These are phyloP conservation scores for Macropus fuliginosus DNA, from an alignment of 2,797 vertebrate genomes.

Conservation along the genomic window DNA sequence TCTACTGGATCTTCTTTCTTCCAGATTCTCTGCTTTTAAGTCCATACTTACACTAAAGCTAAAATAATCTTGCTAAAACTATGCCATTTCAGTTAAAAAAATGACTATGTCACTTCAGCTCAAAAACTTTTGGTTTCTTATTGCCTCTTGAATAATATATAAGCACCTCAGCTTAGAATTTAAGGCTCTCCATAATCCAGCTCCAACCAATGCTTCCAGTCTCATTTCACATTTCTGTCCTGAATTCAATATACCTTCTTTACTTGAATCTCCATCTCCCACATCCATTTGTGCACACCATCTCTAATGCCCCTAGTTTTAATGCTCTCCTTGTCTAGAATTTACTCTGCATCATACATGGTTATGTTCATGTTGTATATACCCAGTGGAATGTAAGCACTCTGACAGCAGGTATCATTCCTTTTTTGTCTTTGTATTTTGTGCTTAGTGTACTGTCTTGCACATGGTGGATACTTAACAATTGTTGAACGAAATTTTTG, in stretches of 20 bases:
- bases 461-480: neutral
- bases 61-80: neutral
- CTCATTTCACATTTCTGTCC: neutral
- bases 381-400: neutral
- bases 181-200: neutral
- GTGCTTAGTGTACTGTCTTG: neutral
- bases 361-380: neutral
- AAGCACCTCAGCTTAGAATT: neutral
- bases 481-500: neutral
- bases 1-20: neutral
- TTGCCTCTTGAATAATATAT: neutral
- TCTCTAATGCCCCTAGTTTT: neutral
- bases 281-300: neutral
- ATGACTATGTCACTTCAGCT: no score
- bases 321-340: neutral
- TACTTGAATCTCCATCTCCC: neutral
- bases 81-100: neutral
- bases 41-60: neutral
- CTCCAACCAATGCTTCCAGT: neutral
- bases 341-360: neutral
- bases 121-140: neutral
- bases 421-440: neutral
- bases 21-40: neutral
- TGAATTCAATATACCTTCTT: neutral
- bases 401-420: neutral